These are phyloP conservation scores for Carpatolechia fugitivella DNA, from an alignment of 2,888 invertebrate species.

Conservation along the genomic window DNA sequence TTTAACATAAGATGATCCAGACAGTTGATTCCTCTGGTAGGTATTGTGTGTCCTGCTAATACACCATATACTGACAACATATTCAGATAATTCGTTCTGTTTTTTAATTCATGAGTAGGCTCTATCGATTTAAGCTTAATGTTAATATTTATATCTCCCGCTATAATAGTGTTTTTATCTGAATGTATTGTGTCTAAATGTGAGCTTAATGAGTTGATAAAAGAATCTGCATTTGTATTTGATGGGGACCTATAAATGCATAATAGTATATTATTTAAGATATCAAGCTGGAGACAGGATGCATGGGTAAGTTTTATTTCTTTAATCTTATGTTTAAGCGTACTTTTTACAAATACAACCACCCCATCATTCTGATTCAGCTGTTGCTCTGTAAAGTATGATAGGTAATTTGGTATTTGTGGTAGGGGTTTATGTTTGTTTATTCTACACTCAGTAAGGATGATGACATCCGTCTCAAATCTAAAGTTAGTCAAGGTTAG, in stretches of 20 bases:
- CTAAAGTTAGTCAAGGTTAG: background rate
- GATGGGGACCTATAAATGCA: conserved; percentile 12
- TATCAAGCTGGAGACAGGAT: conserved; percentile 9
- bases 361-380: conserved; percentile 15
- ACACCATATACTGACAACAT: conserved; percentile 9
- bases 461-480: conserved; percentile 6
- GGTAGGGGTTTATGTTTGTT: conserved; percentile 10
- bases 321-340: background rate
- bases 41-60: conserved; percentile 8
- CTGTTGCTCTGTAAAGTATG: background rate
- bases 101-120: background rate
- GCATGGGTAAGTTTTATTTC: background rate
- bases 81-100: conserved; percentile 6
- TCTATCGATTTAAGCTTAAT: background rate
- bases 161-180: background rate
- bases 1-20: conserved; percentile 15
- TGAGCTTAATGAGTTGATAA: background rate
- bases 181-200: background rate
- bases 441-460: conserved; percentile 15
- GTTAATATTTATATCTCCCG: conserved; percentile 15
- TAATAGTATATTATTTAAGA: background rate
- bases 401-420: background rate
- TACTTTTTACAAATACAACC: conserved; percentile 3
- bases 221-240: background rate
- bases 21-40: conserved; percentile 10